These are phyloP conservation scores for Disparrhopalites patrizii DNA, from an alignment of 2,888 invertebrate genomes.

Conservation along the genomic window DNA sequence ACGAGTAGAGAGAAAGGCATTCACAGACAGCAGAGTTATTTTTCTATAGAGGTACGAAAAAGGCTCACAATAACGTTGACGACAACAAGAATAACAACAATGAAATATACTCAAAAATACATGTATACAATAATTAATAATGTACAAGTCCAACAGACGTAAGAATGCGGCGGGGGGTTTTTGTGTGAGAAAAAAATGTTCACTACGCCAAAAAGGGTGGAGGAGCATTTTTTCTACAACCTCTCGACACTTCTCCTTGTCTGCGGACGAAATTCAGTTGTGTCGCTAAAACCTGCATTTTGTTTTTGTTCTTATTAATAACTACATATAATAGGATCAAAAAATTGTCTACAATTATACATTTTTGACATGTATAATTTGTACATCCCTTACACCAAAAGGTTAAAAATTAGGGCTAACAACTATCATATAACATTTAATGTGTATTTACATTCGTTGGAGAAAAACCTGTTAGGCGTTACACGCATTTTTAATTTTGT, in stretches of 20 bases:
- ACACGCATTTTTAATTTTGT: too few species aligned
- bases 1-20: too few species aligned
- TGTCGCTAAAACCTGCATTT: conserved; percentile 17
- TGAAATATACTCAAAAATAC: not conserved
- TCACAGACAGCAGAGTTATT: too few species aligned
- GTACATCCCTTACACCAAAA: too few species aligned
- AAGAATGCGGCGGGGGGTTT: not conserved
- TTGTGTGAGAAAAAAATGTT: too few species aligned
- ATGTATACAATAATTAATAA: not conserved
- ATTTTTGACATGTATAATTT: not conserved
- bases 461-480: too few species aligned
- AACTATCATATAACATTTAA: too few species aligned
- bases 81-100: not conserved
- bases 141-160: not conserved
- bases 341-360: not conserved
- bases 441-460: too few species aligned
- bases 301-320: conserved; percentile 5
- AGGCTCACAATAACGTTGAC: too few species aligned
- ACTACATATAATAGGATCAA: not conserved
- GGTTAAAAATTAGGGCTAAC: too few species aligned
- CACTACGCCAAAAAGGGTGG: too few species aligned
- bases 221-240: not conserved
- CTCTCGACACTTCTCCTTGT: not conserved
- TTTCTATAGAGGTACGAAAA: too few species aligned
- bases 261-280: conserved; percentile 14